Evolutionary conservation across 2,888 invertebrate species (phyloP).

Genomic region (Tridacna crocea): DNA sequence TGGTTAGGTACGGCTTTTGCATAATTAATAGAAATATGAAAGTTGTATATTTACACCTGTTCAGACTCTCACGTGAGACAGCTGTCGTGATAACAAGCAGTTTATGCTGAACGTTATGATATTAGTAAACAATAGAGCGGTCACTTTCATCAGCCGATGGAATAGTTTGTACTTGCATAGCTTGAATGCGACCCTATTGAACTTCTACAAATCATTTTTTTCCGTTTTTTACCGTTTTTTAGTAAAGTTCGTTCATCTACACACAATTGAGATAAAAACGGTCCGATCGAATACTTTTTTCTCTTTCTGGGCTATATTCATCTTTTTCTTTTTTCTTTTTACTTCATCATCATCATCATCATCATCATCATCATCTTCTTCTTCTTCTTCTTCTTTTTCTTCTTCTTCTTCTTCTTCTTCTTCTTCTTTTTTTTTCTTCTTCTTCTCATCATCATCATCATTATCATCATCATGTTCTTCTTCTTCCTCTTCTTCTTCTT

Average conservation of each 20-base stretch:
- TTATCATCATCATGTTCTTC: constrained; percentile 33
- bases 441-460: constrained; percentile 9
- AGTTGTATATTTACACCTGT: constrained; percentile 40
- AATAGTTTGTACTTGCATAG: neutral
- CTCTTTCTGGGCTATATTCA: neutral
- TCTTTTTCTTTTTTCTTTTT: neutral
- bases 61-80: constrained; percentile 23
- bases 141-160: neutral
- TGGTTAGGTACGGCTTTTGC: constrained; percentile 40
- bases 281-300: neutral
- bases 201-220: too few relatives aligned
- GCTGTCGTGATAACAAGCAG: constrained; percentile 8
- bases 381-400: constrained; percentile 14
- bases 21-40: constrained; percentile 51
- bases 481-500: constrained; percentile 34
- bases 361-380: constrained; percentile 20
- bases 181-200: neutral
- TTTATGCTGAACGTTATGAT: neutral
- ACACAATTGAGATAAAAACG: neutral
- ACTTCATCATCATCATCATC: neutral
- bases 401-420: neutral
- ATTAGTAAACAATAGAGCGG: neutral
- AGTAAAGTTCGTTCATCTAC: too few relatives aligned
- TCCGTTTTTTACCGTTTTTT: too few relatives aligned
- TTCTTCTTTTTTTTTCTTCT: neutral